Conservation (phyloP, 2,797 vertebrate genomes). For the Cottoperca gobio region DNA sequence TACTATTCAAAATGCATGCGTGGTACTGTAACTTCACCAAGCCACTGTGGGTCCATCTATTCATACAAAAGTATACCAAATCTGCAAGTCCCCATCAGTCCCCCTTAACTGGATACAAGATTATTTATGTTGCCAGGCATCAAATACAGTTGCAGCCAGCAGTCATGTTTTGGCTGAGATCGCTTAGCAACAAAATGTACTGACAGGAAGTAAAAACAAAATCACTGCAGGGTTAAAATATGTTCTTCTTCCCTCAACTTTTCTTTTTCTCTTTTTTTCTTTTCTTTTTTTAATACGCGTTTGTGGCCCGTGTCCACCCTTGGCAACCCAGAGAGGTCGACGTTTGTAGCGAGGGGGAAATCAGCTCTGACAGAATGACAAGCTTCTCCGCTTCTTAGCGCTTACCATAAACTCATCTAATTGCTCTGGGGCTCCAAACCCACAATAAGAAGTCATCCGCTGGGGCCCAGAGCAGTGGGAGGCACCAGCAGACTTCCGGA, state of each 20-base stretch:
- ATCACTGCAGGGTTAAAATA: conserved; percentile 49
- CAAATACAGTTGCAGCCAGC: conserved; percentile 9
- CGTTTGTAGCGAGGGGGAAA: conserved; percentile 71
- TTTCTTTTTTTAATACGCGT: conserved; percentile 8
- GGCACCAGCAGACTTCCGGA: conserved; percentile 77
- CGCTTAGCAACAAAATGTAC: conserved; percentile 45
- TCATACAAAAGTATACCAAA: not conserved
- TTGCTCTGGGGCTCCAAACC: conserved; percentile 79
- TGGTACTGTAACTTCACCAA: not conserved
- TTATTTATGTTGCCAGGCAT: conserved; percentile 36
- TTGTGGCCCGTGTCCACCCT: conserved; percentile 62
- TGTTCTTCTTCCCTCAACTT: conserved; percentile 30
- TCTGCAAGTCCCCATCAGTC: not conserved
- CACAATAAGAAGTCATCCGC: conserved; percentile 80
- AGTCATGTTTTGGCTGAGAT: conserved; percentile 37
- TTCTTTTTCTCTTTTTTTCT: not conserved
- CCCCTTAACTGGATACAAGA: conserved; percentile 11
- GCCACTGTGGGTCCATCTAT: not conserved
- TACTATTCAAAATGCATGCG: not conserved
- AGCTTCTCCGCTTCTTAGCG: conserved; percentile 76
- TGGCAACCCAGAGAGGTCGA: conserved; percentile 67
- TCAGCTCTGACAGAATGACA: conserved; percentile 81
- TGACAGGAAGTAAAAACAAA: conserved; percentile 59
- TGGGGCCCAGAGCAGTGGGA: conserved; percentile 71
- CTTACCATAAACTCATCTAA: conserved; percentile 85